phyloP scores from a whole-genome alignment of 2,888 invertebrate species.

The Marasmarcha lunaedactyla region DNA sequence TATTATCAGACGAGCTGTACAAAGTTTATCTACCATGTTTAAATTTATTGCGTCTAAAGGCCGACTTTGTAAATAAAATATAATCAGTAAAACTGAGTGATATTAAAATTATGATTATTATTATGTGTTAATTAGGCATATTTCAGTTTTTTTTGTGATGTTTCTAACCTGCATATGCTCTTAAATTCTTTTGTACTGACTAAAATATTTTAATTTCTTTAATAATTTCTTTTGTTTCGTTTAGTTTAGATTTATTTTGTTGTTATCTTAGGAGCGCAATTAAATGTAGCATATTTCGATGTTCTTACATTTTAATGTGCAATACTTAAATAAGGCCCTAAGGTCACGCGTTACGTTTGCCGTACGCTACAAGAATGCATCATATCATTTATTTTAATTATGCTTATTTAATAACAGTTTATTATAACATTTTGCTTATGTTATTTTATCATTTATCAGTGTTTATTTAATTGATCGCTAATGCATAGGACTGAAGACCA shows the following conservation, averaged over 20 bases:
- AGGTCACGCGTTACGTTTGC: slow-evolving; percentile 41
- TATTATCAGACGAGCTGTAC: neutral
- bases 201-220: too few relatives aligned
- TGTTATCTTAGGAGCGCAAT: too few relatives aligned
- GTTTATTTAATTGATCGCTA: slow-evolving; percentile 15
- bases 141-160: too few relatives aligned
- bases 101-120: neutral
- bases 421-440: slow-evolving; percentile 41
- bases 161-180: too few relatives aligned
- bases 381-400: slow-evolving; percentile 71
- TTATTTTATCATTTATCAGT: neutral
- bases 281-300: too few relatives aligned
- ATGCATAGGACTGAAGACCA: slow-evolving; percentile 20
- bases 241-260: too few relatives aligned
- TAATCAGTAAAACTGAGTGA: slow-evolving; percentile 1
- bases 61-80: neutral
- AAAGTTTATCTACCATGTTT: neutral
- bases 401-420: slow-evolving; percentile 52
- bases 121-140: too few relatives aligned
- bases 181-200: too few relatives aligned
- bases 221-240: too few relatives aligned
- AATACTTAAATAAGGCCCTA: slow-evolving; percentile 24
- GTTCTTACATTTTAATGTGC: slow-evolving; percentile 2
- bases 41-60: neutral
- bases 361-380: slow-evolving; percentile 65